Evolutionary conservation across 2,797 vertebrate species (phyloP).

Genomic region (Limnodromus scolopaceus): DNA sequence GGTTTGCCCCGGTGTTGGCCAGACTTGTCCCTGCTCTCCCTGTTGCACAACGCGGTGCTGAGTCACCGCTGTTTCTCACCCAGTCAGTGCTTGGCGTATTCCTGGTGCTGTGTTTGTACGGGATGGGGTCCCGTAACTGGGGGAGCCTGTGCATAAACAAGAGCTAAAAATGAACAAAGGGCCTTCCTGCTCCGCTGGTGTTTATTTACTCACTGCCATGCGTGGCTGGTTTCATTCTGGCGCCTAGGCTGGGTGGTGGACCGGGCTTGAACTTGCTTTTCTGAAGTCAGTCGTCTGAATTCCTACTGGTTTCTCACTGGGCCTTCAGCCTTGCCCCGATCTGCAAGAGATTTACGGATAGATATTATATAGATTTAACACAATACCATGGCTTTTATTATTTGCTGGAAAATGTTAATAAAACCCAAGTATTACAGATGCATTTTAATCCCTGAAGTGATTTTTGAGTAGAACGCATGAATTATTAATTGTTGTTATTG

Average conservation of each 20-base stretch:
- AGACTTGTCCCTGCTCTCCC: conserved; percentile 16
- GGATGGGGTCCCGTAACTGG: background rate
- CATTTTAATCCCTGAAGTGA: conserved; percentile 68
- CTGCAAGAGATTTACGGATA: background rate
- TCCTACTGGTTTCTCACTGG: background rate
- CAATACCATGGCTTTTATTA: conserved; percentile 39
- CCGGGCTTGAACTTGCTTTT: background rate
- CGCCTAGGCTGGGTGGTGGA: background rate
- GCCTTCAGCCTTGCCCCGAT: background rate
- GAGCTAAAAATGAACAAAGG: background rate
- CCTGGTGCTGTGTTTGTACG: background rate
- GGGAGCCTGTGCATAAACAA: background rate
- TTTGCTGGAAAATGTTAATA: conserved; percentile 72
- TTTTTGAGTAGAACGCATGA: conserved; percentile 62
- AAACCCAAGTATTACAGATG: conserved; percentile 48
- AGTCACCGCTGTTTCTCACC: background rate
- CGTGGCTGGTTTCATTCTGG: background rate
- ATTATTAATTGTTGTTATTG: conserved; percentile 70
- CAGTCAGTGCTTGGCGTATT: fast-evolving
- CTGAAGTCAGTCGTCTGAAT: background rate
- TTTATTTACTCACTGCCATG: background rate
- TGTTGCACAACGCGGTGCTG: background rate
- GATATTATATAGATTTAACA: conserved; percentile 52
- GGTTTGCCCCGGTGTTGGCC: background rate
- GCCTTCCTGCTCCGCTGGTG: background rate